Conservation (phyloP, 2,797 vertebrate species). For the Ceryle rudis region DNA sequence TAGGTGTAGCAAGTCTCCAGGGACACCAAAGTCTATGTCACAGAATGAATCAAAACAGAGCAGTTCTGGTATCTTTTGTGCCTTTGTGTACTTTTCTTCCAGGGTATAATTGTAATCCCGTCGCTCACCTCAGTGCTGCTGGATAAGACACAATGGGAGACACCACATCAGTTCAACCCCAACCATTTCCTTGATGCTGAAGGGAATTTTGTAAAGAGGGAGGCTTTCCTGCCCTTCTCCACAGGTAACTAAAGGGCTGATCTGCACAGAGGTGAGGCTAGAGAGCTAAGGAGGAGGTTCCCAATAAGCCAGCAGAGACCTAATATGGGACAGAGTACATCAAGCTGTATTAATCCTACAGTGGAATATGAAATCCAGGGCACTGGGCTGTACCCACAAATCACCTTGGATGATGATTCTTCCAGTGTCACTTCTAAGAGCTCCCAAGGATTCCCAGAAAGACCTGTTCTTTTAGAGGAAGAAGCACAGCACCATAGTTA, state of each 20-base stretch:
- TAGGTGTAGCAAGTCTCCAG: background rate
- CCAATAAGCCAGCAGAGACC: background rate
- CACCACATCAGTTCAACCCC: conserved; percentile 80
- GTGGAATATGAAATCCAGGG: background rate
- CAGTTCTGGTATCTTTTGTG: background rate
- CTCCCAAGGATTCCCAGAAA: background rate
- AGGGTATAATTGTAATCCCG: conserved; percentile 80
- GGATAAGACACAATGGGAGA: conserved; percentile 79
- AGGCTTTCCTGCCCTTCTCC: conserved; percentile 81
- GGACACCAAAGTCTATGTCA: background rate
- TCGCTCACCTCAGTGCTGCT: conserved; percentile 79
- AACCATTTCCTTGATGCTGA: conserved; percentile 77
- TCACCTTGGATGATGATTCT: background rate
- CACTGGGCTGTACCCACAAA: background rate
- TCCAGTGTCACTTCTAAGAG: background rate
- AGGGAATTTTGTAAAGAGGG: conserved; percentile 77
- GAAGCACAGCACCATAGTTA: background rate
- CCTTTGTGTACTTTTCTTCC: background rate
- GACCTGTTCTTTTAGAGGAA: background rate
- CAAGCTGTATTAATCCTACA: background rate
- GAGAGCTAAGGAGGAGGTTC: background rate
- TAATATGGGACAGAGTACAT: background rate
- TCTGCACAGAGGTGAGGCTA: background rate
- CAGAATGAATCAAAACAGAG: background rate
- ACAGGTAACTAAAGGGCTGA: conserved; percentile 62